Base-by-base conservation (phyloP, 2,113 vertebrate genomes). In the Glaucidium brasilianum region DNA sequence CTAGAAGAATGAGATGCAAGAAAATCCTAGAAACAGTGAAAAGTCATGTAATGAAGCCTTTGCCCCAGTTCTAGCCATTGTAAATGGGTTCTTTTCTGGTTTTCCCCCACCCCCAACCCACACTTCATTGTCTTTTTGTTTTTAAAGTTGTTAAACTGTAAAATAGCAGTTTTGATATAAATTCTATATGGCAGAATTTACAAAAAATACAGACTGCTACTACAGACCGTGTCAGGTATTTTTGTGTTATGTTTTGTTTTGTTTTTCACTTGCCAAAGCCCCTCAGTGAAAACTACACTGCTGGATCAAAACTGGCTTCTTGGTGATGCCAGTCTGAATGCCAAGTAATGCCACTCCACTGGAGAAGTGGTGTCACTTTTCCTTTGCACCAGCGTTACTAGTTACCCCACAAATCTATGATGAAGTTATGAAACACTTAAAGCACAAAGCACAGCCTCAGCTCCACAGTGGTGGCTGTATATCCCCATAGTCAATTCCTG, bases 1-100 rank as follows among this genome's bases (percentile, higher is more conserved):
- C 98, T 98, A 98, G 96, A 98, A 98, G 97, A 97, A 98, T 88
- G 94, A 96, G 96, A 98, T 98, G 97, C 96, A 97, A 91, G 96
- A 97, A 98, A 96, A 97, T 93, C 81, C 76, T 84, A 94, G 87
- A 85, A 97, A 97, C 59, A 96, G 95, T 96, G 94, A 96, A 90
- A 97, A 97, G 91, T 94, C 91, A 92, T 87, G 69, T 91, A 96
- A 97, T 93, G 93, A 97, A 97, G 95, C 88, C 87, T 81, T 92
- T 97, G 82, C 77, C 97, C 89, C 77, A 82, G 47, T 91, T 94
- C 66, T 93, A 84, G 87, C 41, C 21, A 58, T 60, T 91, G 41
- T 67, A 95, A 93, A 92, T 10, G 49, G 71, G 77, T 35, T 85
- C 35, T 56, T 76, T 81, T 64, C 37, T 20, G 5, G 74, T 90